Conservation (phyloP, 2,888 invertebrate species). For the Trissolcus japonicus region DNA sequence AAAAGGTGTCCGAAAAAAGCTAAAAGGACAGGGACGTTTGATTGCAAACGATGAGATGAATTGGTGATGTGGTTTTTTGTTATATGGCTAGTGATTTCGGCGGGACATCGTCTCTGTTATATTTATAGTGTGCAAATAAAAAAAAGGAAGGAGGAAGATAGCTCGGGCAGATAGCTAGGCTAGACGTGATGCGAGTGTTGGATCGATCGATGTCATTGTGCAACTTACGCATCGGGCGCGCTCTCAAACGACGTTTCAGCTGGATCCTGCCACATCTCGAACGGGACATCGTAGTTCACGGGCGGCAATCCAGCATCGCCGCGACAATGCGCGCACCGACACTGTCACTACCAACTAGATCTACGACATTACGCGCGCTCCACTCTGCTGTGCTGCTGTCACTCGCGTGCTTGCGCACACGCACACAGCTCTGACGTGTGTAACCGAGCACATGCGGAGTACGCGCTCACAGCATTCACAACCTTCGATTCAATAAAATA, state of each 20-base stretch:
- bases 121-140: slow-evolving; percentile 7
- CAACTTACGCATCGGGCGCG: slow-evolving; percentile 68
- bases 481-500: no score
- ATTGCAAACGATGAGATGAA: neutral
- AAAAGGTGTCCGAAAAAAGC: neutral
- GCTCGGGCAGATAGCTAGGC: neutral
- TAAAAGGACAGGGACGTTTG: no score
- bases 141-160: neutral
- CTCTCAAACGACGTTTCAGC: slow-evolving; percentile 71
- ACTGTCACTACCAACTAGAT: slow-evolving; percentile 34
- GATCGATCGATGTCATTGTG: slow-evolving; percentile 2
- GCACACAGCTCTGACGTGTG: slow-evolving; percentile 1
- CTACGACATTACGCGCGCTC: slow-evolving; percentile 31
- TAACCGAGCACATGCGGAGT: neutral
- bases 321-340: slow-evolving; percentile 33
- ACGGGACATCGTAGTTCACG: slow-evolving; percentile 64
- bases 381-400: slow-evolving; percentile 26
- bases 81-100: no score
- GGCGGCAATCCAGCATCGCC: slow-evolving; percentile 35
- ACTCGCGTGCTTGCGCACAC: slow-evolving; percentile 26
- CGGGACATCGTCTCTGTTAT: neutral
- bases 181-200: neutral
- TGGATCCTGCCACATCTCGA: slow-evolving; percentile 72
- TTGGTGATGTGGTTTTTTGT: neutral
- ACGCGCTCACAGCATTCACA: slow-evolving; percentile 3